Conservation (phyloP, 2,888 invertebrate genomes). For the Ischnura elegans region DNA sequence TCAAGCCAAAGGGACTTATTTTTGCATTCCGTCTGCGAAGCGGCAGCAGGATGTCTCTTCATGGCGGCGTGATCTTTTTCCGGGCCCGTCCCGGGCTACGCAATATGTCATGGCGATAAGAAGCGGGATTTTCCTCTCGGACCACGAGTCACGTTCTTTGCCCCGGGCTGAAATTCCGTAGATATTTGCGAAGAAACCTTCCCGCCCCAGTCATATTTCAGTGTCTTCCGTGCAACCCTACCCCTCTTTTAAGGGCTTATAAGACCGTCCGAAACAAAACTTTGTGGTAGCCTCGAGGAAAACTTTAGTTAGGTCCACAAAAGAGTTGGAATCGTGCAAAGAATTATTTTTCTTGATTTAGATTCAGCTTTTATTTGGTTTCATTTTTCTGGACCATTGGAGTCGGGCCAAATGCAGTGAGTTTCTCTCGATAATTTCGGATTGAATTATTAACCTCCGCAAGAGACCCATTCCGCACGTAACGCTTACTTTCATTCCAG, state of each 20-base stretch:
- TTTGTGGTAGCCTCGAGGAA: background rate
- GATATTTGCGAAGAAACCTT: background rate
- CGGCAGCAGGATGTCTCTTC: background rate
- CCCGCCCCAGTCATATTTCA: background rate
- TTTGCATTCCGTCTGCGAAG: background rate
- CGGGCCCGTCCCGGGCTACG: background rate
- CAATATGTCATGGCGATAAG: background rate
- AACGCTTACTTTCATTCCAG: too few relatives aligned
- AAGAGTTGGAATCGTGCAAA: background rate
- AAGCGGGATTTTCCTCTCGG: background rate
- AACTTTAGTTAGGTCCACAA: background rate
- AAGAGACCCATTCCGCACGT: too few relatives aligned
- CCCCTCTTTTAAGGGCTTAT: background rate
- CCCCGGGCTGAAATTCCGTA: background rate
- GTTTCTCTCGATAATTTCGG: too few relatives aligned
- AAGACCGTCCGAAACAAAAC: background rate
- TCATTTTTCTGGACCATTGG: too few relatives aligned
- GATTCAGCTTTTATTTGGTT: too few relatives aligned
- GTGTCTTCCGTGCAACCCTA: background rate
- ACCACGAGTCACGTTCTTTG: background rate
- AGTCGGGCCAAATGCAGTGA: too few relatives aligned
- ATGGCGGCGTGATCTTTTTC: constrained; percentile 14
- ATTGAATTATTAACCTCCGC: too few relatives aligned
- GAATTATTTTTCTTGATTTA: too few relatives aligned
- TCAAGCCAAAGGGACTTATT: background rate